Percentiles rank a stretch among this genome's conserved stretches.
Evolutionary conservation across 2,113 vertebrate species (phyloP).

Genomic region (Ictalurus punctatus): DNA sequence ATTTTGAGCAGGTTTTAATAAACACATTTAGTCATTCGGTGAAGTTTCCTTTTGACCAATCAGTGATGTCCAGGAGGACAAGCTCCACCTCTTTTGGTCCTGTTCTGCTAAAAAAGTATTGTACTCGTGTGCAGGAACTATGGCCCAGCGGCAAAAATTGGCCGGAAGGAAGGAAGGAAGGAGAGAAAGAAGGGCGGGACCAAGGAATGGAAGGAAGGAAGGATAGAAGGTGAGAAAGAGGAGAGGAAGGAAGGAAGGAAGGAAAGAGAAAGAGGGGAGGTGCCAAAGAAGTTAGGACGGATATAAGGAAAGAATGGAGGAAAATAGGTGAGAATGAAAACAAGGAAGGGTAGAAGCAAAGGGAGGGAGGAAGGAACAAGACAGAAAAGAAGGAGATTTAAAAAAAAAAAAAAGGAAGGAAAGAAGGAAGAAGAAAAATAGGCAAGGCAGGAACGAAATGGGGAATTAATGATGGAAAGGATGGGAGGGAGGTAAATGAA

Average conservation of each 20-base stretch:
- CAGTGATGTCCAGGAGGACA: too few species aligned
- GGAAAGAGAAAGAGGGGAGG: background rate
- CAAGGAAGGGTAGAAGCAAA: background rate
- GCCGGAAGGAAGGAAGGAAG: background rate
- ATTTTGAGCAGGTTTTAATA: too few species aligned
- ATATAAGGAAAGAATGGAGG: background rate
- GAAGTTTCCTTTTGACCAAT: too few species aligned
- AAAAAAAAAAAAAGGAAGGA: too few species aligned
- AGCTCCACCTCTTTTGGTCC: too few species aligned
- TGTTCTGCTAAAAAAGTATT: too few species aligned
- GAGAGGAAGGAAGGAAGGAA: background rate
- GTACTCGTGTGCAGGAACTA: too few species aligned
- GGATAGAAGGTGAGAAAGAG: too few species aligned
- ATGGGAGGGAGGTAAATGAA: background rate
- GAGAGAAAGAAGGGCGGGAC: background rate
- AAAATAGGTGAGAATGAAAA: background rate
- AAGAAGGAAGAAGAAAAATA: too few species aligned
- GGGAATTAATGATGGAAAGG: background rate
- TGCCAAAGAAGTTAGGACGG: background rate
- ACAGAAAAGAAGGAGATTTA: too few species aligned
- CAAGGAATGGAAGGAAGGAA: background rate
- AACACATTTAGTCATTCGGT: background rate
- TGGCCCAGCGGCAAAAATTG: too few species aligned
- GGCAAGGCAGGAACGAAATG: background rate
- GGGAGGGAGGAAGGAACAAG: background rate